A percentile compares a stretch with the other conserved stretches of the same genome.
These are phyloP conservation scores for Criorhina ranunculi DNA, from an alignment of 2,888 invertebrate genomes.

Conservation along the genomic window DNA sequence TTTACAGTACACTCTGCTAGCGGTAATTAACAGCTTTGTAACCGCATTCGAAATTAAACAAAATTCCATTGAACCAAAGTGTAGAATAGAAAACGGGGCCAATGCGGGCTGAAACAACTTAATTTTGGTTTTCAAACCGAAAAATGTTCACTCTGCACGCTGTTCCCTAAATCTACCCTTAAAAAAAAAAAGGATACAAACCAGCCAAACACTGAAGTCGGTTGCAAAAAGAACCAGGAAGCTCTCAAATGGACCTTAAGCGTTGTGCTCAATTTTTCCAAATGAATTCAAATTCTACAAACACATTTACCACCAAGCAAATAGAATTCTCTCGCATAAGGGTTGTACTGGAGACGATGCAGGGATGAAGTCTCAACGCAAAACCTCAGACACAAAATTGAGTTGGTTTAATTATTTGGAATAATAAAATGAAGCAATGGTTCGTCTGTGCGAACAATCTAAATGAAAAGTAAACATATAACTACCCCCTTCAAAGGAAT, in stretches of 20 bases:
- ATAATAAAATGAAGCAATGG: slow-evolving; percentile 40
- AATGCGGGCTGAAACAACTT: slow-evolving; percentile 72
- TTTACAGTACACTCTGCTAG: slow-evolving; percentile 24
- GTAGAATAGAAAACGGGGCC: slow-evolving; percentile 48
- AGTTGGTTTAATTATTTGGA: slow-evolving; percentile 62
- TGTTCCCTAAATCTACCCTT: slow-evolving; percentile 35
- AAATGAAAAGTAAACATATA: slow-evolving; percentile 37
- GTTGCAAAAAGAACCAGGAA: slow-evolving; percentile 6
- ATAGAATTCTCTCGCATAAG: slow-evolving; percentile 36
- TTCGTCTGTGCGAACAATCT: slow-evolving; percentile 24
- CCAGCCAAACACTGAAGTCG: not conserved
- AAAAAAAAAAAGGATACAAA: slow-evolving; percentile 8
- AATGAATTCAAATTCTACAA: slow-evolving; percentile 66
- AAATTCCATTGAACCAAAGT: slow-evolving; percentile 71
- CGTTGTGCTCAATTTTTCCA: slow-evolving; percentile 43
- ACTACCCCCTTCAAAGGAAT: slow-evolving; percentile 8
- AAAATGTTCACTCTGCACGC: slow-evolving; percentile 46
- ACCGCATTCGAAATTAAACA: slow-evolving; percentile 75
- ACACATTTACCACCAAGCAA: slow-evolving; percentile 64
- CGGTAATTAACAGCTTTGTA: slow-evolving; percentile 75
- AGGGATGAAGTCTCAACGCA: not conserved
- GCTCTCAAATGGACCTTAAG: slow-evolving; percentile 46
- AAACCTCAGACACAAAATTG: slow-evolving; percentile 57
- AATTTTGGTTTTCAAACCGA: slow-evolving; percentile 65
- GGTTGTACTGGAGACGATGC: not conserved